Evolutionary conservation across 2,113 vertebrate species (phyloP), one percentile per base, ranked within the genome.

Genomic region (Ageneiosus marmoratus): DNA sequence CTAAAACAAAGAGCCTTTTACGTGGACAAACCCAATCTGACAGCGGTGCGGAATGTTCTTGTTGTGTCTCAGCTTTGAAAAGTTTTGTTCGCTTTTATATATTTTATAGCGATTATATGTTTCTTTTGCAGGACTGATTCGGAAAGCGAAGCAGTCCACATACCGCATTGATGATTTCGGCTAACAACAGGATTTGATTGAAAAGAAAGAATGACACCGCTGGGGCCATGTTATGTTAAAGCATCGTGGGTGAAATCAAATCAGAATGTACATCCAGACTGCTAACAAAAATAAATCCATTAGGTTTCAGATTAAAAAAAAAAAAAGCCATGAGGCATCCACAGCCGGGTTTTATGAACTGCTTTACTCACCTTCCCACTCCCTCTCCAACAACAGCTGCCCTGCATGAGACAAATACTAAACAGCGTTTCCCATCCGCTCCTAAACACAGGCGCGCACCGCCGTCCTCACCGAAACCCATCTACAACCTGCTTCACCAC

Each of bases 311-410:
- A 41, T 41, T 5, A 3, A n/a, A 22, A 5, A 1, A 32, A 51
- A 2, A n/a, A 6, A 34, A 1, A 27, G 24, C 12, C 3, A 53
- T 2, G 13, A 18, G 46, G 0, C 16, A 51, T 32, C 11, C 37
- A 58, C 58, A 83, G 63, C 72, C 29, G 50, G 2, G 62, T 13
- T 16, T 24, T 82, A n/a, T 58, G n/a, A 63, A 65, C 56, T 58
- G 81, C n/a, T 82, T 60, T 48, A 70, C 51, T 78, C 75, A 77
- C 82, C 76, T 79, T 60, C 29, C 27, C 51, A n/a, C 58, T 75
- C 56, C 60, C 37, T 34, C 20, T 46, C 32, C 37, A 80, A 80
- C 77, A 77, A 77, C 75, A 50, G 63, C 82, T 84, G 76, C 76
- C 76, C 77, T 69, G 76, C 82, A 79, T 50, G 65, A 73, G 44